Evolutionary conservation across 2,113 vertebrate genomes (phyloP).

Genomic region (Labeo rohita): DNA sequence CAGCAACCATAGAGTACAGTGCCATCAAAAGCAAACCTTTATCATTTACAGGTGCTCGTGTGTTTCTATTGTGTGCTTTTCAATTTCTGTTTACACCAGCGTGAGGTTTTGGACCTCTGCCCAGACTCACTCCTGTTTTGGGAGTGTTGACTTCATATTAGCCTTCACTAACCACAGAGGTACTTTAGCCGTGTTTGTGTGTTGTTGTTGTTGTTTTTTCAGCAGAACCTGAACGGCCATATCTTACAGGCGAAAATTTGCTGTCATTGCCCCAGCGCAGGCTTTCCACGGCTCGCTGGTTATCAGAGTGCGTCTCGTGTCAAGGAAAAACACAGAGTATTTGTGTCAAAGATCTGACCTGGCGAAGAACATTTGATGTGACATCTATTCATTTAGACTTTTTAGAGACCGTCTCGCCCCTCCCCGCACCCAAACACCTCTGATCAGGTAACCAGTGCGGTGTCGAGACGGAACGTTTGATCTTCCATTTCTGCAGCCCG

Average conservation of each 20-base stretch:
- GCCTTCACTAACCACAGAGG: slow-evolving; percentile 32
- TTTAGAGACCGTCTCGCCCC: slow-evolving; percentile 34
- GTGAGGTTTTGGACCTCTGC: slow-evolving; percentile 52
- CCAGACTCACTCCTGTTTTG: slow-evolving; percentile 57
- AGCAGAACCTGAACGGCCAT: slow-evolving; percentile 13
- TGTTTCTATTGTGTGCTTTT: slow-evolving; percentile 46
- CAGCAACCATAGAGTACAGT: slow-evolving; percentile 26
- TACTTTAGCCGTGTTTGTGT: neutral
- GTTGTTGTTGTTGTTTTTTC: neutral
- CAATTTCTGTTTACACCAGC: slow-evolving; percentile 45
- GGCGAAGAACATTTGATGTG: slow-evolving; percentile 60
- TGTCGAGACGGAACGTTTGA: slow-evolving; percentile 54
- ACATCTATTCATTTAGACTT: slow-evolving; percentile 58
- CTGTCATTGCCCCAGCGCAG: slow-evolving; percentile 45
- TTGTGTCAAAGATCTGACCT: slow-evolving; percentile 50
- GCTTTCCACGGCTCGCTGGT: slow-evolving; percentile 54
- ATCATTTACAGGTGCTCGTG: slow-evolving; percentile 65
- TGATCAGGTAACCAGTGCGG: slow-evolving; percentile 50
- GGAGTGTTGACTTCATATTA: slow-evolving; percentile 38
- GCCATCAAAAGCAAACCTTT: slow-evolving; percentile 36
- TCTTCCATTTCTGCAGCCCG: slow-evolving; percentile 31
- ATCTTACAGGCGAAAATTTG: slow-evolving; percentile 39
- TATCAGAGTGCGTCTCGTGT: slow-evolving; percentile 60
- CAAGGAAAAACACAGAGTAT: slow-evolving; percentile 50
- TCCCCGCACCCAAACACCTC: slow-evolving; percentile 22